Conservation (phyloP, 2,888 invertebrate genomes). For the Diloba caeruleocephala region DNA sequence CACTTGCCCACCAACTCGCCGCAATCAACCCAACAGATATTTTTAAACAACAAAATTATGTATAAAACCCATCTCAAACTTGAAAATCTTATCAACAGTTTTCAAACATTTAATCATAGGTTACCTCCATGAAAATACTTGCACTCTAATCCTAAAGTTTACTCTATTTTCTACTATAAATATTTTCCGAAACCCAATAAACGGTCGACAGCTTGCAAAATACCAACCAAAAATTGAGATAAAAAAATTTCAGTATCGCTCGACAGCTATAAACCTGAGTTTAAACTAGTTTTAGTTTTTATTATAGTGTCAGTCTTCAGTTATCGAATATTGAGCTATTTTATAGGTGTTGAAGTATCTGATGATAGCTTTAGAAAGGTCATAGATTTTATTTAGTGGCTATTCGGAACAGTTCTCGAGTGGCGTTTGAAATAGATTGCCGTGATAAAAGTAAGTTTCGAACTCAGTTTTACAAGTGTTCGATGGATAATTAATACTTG, state of each 20-base stretch:
- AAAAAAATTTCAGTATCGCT: constrained; percentile 23
- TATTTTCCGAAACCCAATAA: constrained; percentile 13
- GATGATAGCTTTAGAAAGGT: constrained; percentile 46
- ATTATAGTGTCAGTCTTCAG: constrained; percentile 48
- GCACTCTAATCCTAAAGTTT: not conserved
- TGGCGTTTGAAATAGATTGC: constrained; percentile 32
- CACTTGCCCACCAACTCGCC: no score
- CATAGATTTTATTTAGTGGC: constrained; percentile 40
- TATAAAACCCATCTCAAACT: no score
- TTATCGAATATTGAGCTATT: constrained; percentile 46
- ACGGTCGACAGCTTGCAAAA: constrained; percentile 21
- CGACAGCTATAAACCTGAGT: constrained; percentile 43
- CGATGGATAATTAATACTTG: constrained; percentile 23
- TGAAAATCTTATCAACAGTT: no score
- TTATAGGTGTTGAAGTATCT: constrained; percentile 50
- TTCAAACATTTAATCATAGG: no score
- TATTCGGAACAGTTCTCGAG: constrained; percentile 28
- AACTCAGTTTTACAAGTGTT: constrained; percentile 24
- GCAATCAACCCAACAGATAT: no score
- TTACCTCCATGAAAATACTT: no score
- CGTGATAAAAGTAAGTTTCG: constrained; percentile 37
- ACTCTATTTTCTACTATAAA: constrained; percentile 19
- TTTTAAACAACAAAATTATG: no score
- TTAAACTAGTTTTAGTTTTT: constrained; percentile 44
- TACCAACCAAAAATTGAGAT: constrained; percentile 10